Conservation (phyloP, 1,140 invertebrate genomes). For the Diplogasteroides magnus region DNA sequence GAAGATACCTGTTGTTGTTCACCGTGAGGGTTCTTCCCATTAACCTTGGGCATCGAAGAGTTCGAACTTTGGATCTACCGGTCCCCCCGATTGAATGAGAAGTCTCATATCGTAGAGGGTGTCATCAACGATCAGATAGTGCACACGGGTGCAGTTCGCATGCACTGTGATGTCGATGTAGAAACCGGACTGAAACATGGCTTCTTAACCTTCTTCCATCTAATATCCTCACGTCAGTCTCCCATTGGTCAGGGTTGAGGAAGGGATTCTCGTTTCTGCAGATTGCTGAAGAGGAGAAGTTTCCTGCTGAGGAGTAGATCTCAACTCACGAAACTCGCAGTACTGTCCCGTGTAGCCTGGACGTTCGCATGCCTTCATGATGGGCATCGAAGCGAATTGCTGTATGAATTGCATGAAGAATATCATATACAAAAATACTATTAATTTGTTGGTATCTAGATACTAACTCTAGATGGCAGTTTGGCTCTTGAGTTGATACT, state of each 20-base stretch:
- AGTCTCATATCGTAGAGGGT: conserved; percentile 23
- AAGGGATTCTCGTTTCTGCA: background rate
- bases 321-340: background rate
- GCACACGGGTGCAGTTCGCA: conserved; percentile 10
- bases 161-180: conserved; percentile 11
- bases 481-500: too few species aligned
- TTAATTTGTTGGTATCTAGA: too few species aligned
- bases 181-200: background rate
- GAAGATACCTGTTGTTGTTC: too few species aligned
- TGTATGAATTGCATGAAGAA: too few species aligned
- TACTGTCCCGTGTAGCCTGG: background rate
- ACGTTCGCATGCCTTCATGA: background rate
- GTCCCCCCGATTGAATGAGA: conserved; percentile 6
- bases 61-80: conserved; percentile 17
- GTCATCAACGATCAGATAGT: conserved; percentile 24
- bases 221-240: background rate
- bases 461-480: too few species aligned
- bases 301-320: background rate
- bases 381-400: background rate
- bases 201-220: background rate
- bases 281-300: background rate
- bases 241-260: background rate
- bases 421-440: too few species aligned
- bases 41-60: conserved; percentile 9
- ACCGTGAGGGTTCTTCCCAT: too few species aligned